Evolutionary conservation across 2,888 invertebrate species (phyloP), one percentile per base, ranked within the genome.

Genomic region (Calameuta idolon): DNA sequence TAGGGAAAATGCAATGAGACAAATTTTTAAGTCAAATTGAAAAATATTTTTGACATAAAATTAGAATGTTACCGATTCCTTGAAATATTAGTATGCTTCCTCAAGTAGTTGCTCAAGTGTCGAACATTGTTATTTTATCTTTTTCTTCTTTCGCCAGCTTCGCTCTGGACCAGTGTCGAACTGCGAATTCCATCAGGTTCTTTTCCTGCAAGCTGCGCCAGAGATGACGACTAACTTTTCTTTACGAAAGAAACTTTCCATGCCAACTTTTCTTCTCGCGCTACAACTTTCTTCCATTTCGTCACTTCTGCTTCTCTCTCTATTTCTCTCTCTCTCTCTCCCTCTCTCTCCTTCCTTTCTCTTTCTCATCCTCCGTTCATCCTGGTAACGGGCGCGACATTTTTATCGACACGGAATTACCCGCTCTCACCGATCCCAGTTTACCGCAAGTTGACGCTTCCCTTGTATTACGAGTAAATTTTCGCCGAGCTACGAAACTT

Each of bases 161-260:
- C 55, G 9, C 23, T 55, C 23, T 9, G 55, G 23, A 55, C 55
- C 23, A 55, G 55, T 23, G 55, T 55, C 55, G 9, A 55, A 23
- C 55, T 55, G 55, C 55, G 55, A 55, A 55, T 55, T 23, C 23
- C 55, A 55, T 23, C 23, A 55, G 23, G 55, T 55, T 23, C 55
- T 55, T 55, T 55, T 55, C 23, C 23, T 23, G 9, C 55, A 55
- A 23, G 55, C 55, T 55, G 55, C 55, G 55, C 55, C 55, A 55
- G 23, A 23, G 23, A 55, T 23, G 55, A 23, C 23, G 55, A 9
- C 55, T 86, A 87, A 89, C 88, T 89, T 89, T 86, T 86, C 85
- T 86, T 84, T 83, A 81, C 81, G 80, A 34, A 33, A 78, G 83
- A 83, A 85, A 89, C 88, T 88, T 89, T 88, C 87, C 85, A 89